Evolutionary conservation across 2,113 vertebrate genomes (phyloP).

Genomic region (Lepisosteus osseus): DNA sequence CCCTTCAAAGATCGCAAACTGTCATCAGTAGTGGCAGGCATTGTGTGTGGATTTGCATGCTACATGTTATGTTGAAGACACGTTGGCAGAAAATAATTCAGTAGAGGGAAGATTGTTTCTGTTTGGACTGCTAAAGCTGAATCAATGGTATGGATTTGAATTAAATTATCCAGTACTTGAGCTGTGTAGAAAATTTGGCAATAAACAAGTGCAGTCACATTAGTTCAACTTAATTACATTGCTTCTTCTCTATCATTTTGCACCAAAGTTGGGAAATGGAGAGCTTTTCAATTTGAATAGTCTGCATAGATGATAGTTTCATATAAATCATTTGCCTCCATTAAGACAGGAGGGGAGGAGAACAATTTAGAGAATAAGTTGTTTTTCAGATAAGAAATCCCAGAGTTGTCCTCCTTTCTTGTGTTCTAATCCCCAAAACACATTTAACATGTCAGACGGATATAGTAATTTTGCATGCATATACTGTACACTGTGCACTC

Average conservation of each 20-base stretch:
- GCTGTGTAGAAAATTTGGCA: conserved; percentile 6
- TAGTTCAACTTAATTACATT: conserved; percentile 8
- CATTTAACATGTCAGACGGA: too few relatives aligned
- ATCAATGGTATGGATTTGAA: conserved; percentile 14
- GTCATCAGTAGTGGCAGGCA: conserved; percentile 25
- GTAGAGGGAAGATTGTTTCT: conserved; percentile 2
- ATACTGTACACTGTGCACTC: too few relatives aligned
- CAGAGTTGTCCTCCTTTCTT: too few relatives aligned
- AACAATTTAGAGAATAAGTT: too few relatives aligned
- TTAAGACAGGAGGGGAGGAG: too few relatives aligned
- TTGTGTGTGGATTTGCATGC: conserved; percentile 19
- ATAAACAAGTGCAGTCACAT: conserved; percentile 2
- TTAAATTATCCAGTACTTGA: background rate
- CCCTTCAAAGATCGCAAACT: conserved; percentile 21
- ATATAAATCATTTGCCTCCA: too few relatives aligned
- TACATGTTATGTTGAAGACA: background rate
- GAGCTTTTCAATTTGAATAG: too few relatives aligned
- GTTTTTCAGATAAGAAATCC: too few relatives aligned
- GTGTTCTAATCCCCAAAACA: too few relatives aligned
- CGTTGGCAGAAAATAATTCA: conserved; percentile 9
- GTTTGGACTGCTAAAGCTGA: conserved; percentile 17
- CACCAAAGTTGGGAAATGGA: background rate
- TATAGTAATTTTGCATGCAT: too few relatives aligned
- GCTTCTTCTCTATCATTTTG: background rate
- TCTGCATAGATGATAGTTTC: too few relatives aligned